These are phyloP conservation scores for Magallana nippona DNA, from an alignment of 2,888 invertebrate genomes.

Conservation along the genomic window DNA sequence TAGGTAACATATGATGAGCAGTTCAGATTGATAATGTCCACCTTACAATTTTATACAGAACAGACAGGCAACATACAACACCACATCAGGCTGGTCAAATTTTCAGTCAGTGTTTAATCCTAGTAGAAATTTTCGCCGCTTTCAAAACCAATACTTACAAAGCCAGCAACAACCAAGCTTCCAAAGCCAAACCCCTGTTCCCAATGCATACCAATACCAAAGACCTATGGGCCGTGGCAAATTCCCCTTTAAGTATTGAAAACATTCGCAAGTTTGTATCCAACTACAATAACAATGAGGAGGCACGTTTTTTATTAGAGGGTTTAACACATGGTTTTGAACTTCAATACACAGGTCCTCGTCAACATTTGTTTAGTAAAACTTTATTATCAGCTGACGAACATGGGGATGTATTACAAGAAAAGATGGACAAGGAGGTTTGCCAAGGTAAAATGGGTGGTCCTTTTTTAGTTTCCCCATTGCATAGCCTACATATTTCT, in stretches of 20 bases:
- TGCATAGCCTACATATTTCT: background rate
- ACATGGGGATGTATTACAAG: background rate
- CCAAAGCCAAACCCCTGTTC: background rate
- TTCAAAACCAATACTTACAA: background rate
- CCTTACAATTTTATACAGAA: too few relatives aligned
- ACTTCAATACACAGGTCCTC: background rate
- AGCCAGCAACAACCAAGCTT: background rate
- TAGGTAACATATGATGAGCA: background rate
- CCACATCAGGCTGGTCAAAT: too few relatives aligned
- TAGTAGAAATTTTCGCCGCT: too few relatives aligned
- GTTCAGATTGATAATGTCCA: background rate
- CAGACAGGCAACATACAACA: too few relatives aligned
- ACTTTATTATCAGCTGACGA: background rate
- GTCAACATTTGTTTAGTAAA: background rate
- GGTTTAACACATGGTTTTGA: background rate
- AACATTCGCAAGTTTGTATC: background rate
- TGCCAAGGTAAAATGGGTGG: background rate
- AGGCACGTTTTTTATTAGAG: background rate
- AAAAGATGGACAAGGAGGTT: background rate
- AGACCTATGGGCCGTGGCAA: background rate
- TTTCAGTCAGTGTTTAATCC: too few relatives aligned
- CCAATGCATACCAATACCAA: background rate
- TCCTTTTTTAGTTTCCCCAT: background rate
- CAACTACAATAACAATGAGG: background rate
- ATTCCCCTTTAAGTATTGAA: background rate